A percentile compares a stretch with the other conserved stretches of the same genome.
Conservation (phyloP, 1,140 invertebrate species). For the Ips nitidus region DNA sequence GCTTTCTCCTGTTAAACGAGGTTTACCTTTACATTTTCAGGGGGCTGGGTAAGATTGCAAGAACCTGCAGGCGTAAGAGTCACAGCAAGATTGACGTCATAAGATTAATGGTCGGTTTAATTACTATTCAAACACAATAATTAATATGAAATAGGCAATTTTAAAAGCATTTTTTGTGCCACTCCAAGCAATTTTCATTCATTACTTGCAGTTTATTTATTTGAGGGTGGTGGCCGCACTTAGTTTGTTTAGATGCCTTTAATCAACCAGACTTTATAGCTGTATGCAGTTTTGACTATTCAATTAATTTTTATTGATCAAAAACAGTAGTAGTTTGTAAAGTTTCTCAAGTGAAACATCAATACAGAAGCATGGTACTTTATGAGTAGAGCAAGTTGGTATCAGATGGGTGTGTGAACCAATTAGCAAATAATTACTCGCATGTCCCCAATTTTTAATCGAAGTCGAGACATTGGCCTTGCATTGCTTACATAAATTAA, state of each 20-base stretch:
- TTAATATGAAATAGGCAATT: background rate
- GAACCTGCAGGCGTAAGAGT: no score
- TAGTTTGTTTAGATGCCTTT: background rate
- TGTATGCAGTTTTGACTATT: no score
- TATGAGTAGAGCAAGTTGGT: no score
- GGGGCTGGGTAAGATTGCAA: no score
- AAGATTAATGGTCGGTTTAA: slow-evolving; percentile 4
- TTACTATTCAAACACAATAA: slow-evolving; percentile 12
- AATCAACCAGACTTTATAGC: background rate
- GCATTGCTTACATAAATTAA: slow-evolving; percentile 25
- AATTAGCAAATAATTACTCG: slow-evolving; percentile 12
- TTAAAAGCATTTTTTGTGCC: background rate
- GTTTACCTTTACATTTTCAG: no score
- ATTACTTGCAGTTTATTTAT: slow-evolving; percentile 4
- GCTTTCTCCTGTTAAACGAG: no score
- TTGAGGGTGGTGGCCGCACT: background rate
- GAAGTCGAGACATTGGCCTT: slow-evolving; percentile 13
- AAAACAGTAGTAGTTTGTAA: no score
- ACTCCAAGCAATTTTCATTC: slow-evolving; percentile 7
- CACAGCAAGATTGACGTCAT: background rate
- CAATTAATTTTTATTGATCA: no score
- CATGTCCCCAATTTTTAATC: slow-evolving; percentile 21
- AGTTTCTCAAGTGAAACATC: no score
- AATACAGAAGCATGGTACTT: no score
- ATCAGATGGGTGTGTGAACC: slow-evolving; percentile 9